phyloP scores from a whole-genome alignment of 2,797 vertebrate species.

The Rachycentron canadum region DNA sequence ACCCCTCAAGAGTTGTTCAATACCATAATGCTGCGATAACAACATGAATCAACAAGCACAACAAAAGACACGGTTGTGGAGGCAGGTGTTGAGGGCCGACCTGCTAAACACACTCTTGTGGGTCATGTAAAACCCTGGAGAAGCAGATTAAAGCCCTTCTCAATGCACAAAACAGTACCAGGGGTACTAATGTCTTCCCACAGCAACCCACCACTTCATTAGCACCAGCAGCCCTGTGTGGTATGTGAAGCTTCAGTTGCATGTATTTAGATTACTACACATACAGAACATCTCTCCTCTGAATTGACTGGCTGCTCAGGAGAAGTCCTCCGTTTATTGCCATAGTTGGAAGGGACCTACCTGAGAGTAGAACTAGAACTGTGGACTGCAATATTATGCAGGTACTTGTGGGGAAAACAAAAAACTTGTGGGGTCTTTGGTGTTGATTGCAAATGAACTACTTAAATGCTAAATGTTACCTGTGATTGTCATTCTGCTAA shows the following conservation, averaged over 20 bases:
- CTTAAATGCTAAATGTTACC: conserved; percentile 10
- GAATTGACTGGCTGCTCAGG: not conserved
- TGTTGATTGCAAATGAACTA: conserved; percentile 43
- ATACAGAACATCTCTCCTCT: not conserved
- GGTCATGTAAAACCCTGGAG: conserved; percentile 46
- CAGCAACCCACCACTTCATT: conserved; percentile 59
- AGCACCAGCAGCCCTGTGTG: conserved; percentile 36
- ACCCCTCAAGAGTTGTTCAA: conserved; percentile 47
- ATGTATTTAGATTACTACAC: conserved; percentile 29
- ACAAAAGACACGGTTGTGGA: conserved; percentile 31
- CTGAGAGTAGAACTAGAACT: not conserved
- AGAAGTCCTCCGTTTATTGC: conserved; percentile 6
- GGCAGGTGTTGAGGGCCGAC: conserved; percentile 58
- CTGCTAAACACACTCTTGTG: conserved; percentile 57
- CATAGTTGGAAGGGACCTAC: not conserved
- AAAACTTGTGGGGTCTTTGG: not conserved
- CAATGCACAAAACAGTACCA: conserved; percentile 39
- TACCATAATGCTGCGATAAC: conserved; percentile 55
- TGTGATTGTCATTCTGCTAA: not conserved
- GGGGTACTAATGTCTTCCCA: conserved; percentile 48
- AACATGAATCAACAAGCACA: conserved; percentile 57
- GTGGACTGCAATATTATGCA: conserved; percentile 1
- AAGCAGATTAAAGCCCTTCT: conserved; percentile 57
- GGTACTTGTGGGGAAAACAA: not conserved
- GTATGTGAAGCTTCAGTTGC: conserved; percentile 43